These are phyloP conservation scores for Plagodis pulveraria DNA, from an alignment of 2,888 invertebrate species.

Conservation along the genomic window DNA sequence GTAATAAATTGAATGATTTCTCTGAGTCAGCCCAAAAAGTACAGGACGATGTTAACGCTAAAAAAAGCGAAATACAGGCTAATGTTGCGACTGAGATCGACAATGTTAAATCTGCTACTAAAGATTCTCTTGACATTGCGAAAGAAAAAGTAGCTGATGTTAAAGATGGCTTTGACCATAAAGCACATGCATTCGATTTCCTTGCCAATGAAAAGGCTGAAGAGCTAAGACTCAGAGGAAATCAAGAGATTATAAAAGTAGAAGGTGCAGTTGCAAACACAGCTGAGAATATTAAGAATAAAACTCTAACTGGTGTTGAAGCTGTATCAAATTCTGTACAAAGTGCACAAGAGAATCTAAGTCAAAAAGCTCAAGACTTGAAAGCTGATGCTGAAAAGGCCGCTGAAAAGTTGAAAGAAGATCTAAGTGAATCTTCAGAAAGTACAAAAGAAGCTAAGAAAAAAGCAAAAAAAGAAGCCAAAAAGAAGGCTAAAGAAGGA, in stretches of 20 bases:
- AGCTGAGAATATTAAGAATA: slow-evolving; percentile 56
- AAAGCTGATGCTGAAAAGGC: slow-evolving; percentile 57
- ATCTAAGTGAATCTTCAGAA: slow-evolving; percentile 62
- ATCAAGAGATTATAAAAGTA: slow-evolving; percentile 56
- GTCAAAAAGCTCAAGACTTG: slow-evolving; percentile 56
- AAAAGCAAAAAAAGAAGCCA: slow-evolving; percentile 64
- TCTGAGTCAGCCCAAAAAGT: slow-evolving; percentile 53
- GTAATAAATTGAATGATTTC: slow-evolving; percentile 54
- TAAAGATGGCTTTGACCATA: slow-evolving; percentile 62
- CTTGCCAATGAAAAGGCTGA: slow-evolving; percentile 70
- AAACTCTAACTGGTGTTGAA: slow-evolving; percentile 63
- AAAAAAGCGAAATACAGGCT: slow-evolving; percentile 50
- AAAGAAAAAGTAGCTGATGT: slow-evolving; percentile 60
- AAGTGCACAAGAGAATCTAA: slow-evolving; percentile 55
- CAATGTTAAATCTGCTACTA: slow-evolving; percentile 52
- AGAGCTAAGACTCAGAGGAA: slow-evolving; percentile 58
- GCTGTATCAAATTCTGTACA: slow-evolving; percentile 55
- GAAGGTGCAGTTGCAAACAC: slow-evolving; percentile 57
- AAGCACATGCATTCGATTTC: slow-evolving; percentile 72
- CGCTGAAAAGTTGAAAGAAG: slow-evolving; percentile 56
- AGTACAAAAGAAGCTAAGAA: slow-evolving; percentile 53
- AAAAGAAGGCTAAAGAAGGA: slow-evolving; percentile 76
- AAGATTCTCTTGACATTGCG: slow-evolving; percentile 65
- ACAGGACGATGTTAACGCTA: slow-evolving; percentile 51
- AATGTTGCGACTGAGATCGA: slow-evolving; percentile 54